A percentile compares a stretch with the other conserved stretches of the same genome.
Conservation (phyloP, 2,797 vertebrate species). For the Petrocephalus schoutedeni region DNA sequence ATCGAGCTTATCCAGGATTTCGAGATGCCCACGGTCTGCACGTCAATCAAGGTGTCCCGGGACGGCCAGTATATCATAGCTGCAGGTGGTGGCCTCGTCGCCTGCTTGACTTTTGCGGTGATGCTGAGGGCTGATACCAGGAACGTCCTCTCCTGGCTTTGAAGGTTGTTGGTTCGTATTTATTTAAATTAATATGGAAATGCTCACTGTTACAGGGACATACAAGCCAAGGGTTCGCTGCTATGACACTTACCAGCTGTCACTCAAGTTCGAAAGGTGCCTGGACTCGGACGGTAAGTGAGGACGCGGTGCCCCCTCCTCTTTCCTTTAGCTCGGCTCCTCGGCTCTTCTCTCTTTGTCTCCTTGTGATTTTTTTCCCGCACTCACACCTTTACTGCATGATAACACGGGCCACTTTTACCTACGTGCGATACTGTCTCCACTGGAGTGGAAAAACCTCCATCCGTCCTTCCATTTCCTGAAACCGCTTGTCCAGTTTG, state of each 20-base stretch:
- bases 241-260: conserved; percentile 90
- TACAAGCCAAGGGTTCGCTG: conserved; percentile 94
- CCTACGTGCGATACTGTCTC: neutral
- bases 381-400: neutral
- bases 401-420: neutral
- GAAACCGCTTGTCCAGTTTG: too few relatives aligned
- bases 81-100: conserved; percentile 65
- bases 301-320: neutral
- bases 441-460: neutral
- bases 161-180: neutral
- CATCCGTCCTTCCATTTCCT: too few relatives aligned
- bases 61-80: conserved; percentile 94
- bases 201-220: conserved; percentile 68
- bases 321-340: neutral
- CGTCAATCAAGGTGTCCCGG: conserved; percentile 83
- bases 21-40: conserved; percentile 93
- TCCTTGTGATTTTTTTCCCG: neutral
- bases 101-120: neutral
- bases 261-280: conserved; percentile 94
- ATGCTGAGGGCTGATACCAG: neutral
- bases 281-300: conserved; percentile 87
- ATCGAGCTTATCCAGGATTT: conserved; percentile 98
- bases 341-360: neutral
- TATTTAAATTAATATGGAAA: neutral
- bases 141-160: neutral